phyloP scores from a whole-genome alignment of 2,113 vertebrate species.

The Phalacrocorax brasilianus region DNA sequence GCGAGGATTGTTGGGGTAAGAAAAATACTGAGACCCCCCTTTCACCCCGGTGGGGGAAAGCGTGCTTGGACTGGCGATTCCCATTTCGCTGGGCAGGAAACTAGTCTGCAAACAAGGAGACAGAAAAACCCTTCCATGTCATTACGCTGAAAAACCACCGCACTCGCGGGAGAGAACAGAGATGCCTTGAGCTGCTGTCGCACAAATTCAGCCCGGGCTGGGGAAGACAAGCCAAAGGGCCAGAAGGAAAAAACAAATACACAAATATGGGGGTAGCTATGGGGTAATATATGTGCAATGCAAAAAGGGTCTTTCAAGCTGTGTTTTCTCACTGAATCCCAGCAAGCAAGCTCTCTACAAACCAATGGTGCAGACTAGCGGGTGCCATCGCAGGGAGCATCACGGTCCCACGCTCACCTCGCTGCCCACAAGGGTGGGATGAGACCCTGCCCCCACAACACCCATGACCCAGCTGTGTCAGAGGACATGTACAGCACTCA shows the following conservation, averaged over 20 bases:
- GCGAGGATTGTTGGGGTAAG: slow-evolving; percentile 88
- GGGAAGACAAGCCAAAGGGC: background rate
- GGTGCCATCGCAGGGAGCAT: background rate
- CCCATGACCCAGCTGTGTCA: background rate
- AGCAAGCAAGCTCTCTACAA: background rate
- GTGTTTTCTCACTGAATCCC: background rate
- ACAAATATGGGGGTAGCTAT: background rate
- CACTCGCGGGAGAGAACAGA: background rate
- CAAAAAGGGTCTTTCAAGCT: background rate
- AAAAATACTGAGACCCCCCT: slow-evolving; percentile 89
- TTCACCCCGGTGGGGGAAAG: slow-evolving; percentile 92
- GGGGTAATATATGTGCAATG: background rate
- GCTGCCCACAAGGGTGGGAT: background rate
- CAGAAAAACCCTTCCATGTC: background rate
- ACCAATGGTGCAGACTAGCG: background rate
- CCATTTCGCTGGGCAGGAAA: slow-evolving; percentile 90
- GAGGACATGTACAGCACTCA: background rate
- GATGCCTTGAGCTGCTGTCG: background rate
- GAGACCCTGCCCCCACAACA: background rate
- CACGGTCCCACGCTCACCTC: fast-evolving
- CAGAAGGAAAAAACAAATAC: background rate
- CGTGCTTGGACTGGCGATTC: slow-evolving; percentile 87
- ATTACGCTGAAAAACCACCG: background rate
- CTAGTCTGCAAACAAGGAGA: slow-evolving; percentile 74
- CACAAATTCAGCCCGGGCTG: background rate